A percentile compares a stretch with the other conserved stretches of the same genome.
Evolutionary conservation across 2,888 invertebrate genomes (phyloP).

Genomic region (Tethea ocularis): DNA sequence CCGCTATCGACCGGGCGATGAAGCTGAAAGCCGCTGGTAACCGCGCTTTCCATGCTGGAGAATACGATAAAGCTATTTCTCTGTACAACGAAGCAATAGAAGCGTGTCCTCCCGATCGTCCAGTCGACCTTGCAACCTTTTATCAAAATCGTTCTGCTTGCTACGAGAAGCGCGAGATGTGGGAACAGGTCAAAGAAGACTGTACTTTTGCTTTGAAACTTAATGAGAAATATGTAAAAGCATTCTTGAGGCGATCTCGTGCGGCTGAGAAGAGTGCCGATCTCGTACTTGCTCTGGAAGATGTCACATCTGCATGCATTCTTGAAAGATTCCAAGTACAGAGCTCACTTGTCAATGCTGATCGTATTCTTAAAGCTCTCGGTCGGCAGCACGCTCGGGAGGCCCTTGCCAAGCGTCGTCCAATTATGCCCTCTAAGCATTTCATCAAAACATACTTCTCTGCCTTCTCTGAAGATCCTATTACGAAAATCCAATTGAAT

Average conservation of each 20-base stretch:
- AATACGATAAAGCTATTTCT: slow-evolving; percentile 95
- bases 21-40: slow-evolving; percentile 95
- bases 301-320: slow-evolving; percentile 96
- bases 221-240: slow-evolving; percentile 94
- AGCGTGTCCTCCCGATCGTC: slow-evolving; percentile 89
- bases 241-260: slow-evolving; percentile 91
- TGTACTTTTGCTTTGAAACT: slow-evolving; percentile 93
- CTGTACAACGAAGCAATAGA: slow-evolving; percentile 97
- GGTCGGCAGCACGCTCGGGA: slow-evolving; percentile 90
- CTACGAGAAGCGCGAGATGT: slow-evolving; percentile 95
- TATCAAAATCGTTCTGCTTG: slow-evolving; percentile 98
- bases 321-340: slow-evolving; percentile 94
- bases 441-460: slow-evolving; percentile 94
- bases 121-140: slow-evolving; percentile 92
- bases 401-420: slow-evolving; percentile 86
- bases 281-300: slow-evolving; percentile 92
- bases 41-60: slow-evolving; percentile 91
- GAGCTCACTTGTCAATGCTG: slow-evolving; percentile 91
- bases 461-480: slow-evolving; percentile 94
- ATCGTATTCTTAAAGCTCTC: slow-evolving; percentile 93
- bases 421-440: slow-evolving; percentile 92
- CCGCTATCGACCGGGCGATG: slow-evolving; percentile 89
- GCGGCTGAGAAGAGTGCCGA: slow-evolving; percentile 92
- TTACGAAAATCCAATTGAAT: slow-evolving; percentile 82
- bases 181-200: slow-evolving; percentile 92